Evolutionary conservation across 2,888 invertebrate genomes (phyloP).

Genomic region (Machimus rusticus): DNA sequence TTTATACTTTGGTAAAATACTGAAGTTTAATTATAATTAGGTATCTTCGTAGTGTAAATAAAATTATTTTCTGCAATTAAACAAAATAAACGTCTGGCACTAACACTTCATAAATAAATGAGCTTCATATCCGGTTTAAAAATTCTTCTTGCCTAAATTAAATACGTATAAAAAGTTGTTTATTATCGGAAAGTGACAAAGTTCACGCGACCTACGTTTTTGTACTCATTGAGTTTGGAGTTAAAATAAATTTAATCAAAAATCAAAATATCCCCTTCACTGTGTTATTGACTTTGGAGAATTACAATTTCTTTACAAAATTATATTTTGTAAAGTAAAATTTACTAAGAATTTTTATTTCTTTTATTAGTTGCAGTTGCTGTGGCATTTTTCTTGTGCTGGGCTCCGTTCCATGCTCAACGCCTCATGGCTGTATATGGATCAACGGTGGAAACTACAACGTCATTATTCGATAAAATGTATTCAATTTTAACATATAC

Average conservation of each 20-base stretch:
- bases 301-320: neutral
- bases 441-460: slow-evolving; percentile 56
- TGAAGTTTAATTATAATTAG: neutral
- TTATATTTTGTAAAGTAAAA: neutral
- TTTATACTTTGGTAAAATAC: neutral
- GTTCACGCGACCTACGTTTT: neutral
- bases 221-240: neutral
- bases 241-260: neutral
- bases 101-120: neutral
- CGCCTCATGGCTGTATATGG: slow-evolving; percentile 82
- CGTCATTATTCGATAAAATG: slow-evolving; percentile 64
- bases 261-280: neutral
- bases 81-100: neutral
- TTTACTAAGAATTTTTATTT: slow-evolving; percentile 9
- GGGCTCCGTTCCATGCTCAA: slow-evolving; percentile 94
- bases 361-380: slow-evolving; percentile 79
- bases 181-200: neutral
- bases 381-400: slow-evolving; percentile 83
- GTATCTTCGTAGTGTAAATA: neutral
- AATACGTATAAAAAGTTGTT: neutral
- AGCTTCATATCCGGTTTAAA: neutral
- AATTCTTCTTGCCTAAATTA: neutral
- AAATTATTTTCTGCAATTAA: neutral
- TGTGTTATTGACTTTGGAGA: neutral
- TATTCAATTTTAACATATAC: slow-evolving; percentile 72